phyloP scores from a whole-genome alignment of 2,113 vertebrate genomes.

The Hemichromis elongatus region DNA sequence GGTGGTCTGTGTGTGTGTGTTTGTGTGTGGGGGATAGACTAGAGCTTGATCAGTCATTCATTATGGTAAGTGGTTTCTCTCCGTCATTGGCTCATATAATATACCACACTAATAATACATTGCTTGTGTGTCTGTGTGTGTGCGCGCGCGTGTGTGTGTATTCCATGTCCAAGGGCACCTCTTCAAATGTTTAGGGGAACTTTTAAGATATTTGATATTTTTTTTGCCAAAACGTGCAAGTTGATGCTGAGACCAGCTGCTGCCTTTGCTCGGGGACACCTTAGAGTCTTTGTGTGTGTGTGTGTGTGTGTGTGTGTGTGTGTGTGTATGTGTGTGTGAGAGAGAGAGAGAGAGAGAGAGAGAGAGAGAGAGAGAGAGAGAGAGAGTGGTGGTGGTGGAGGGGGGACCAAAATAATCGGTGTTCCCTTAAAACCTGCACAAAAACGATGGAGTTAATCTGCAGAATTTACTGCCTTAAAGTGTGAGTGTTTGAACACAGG shows the following conservation, averaged over 20 bases:
- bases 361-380: too few relatives aligned
- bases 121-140: neutral
- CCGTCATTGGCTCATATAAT: neutral
- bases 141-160: neutral
- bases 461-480: neutral
- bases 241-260: slow-evolving; percentile 37
- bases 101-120: neutral
- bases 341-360: too few relatives aligned
- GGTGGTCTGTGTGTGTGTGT: neutral
- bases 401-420: neutral
- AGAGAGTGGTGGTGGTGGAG: too few relatives aligned
- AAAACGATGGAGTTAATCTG: neutral
- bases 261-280: slow-evolving; percentile 39
- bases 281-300: slow-evolving; percentile 18
- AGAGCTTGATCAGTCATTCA: neutral
- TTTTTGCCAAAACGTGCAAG: slow-evolving; percentile 31
- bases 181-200: slow-evolving; percentile 43
- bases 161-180: neutral
- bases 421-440: neutral
- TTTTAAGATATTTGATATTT: slow-evolving; percentile 69
- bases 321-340: too few relatives aligned
- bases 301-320: neutral
- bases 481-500: neutral
- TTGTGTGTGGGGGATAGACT: neutral
- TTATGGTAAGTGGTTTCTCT: neutral